Percentiles rank a stretch among this genome's conserved stretches.
These are phyloP conservation scores for Poeciliopsis infans DNA, from an alignment of 2,797 vertebrate genomes.

Conservation along the genomic window DNA sequence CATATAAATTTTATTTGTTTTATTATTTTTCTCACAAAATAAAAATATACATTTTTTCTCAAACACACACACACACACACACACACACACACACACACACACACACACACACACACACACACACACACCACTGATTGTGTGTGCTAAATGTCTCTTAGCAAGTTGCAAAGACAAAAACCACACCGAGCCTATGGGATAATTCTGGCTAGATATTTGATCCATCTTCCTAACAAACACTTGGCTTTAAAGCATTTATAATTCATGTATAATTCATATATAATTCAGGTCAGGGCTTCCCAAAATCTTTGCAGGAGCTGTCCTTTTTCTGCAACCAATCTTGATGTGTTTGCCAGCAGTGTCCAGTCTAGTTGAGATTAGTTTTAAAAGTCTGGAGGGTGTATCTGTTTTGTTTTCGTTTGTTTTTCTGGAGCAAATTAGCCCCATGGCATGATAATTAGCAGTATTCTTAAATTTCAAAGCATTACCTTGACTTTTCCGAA, in stretches of 20 bases:
- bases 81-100: too few species aligned
- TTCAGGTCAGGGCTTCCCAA: not conserved
- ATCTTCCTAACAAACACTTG: not conserved
- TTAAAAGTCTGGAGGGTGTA: not conserved
- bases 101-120: not conserved
- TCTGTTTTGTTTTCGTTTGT: not conserved
- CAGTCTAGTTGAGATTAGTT: not conserved
- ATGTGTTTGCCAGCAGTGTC: not conserved
- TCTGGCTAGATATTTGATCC: not conserved
- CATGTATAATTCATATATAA: not conserved
- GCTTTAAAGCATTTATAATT: not conserved
- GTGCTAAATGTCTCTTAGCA: not conserved
- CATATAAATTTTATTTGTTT: too few species aligned
- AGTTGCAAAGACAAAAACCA: not conserved
- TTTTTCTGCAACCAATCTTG: not conserved
- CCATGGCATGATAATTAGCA: not conserved
- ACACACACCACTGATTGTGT: not conserved
- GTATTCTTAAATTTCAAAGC: not conserved
- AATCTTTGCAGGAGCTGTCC: not conserved
- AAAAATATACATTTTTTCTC: too few species aligned
- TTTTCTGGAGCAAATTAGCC: not conserved
- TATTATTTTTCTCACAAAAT: too few species aligned
- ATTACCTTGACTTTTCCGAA: not conserved
- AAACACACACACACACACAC: too few species aligned
- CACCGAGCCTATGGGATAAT: not conserved